A percentile compares a stretch with the other conserved stretches of the same genome.
Conservation (phyloP, 2,797 vertebrate genomes). For the Falco columbarius region DNA sequence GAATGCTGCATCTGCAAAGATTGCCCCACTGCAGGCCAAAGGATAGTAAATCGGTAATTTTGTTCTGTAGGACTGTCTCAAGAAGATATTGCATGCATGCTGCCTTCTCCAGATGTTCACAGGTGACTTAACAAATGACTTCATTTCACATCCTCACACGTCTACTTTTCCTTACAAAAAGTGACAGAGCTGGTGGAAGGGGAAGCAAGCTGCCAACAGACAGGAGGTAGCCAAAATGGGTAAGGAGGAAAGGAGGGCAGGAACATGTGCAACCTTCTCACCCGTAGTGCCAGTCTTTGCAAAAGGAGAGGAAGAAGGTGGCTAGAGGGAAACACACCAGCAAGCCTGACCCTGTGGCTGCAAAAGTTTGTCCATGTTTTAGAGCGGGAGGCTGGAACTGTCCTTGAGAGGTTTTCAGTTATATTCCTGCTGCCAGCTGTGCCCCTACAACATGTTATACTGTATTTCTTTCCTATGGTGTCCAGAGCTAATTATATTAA, state of each 20-base stretch:
- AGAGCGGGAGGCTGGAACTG: neutral
- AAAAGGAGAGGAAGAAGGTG: neutral
- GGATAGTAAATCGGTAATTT: neutral
- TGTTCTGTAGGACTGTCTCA: neutral
- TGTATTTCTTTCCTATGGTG: neutral
- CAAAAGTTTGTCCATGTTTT: neutral
- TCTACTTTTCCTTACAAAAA: neutral
- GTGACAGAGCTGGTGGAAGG: neutral
- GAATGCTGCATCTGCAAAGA: neutral
- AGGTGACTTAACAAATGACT: neutral
- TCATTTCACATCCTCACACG: neutral
- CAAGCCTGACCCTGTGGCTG: neutral
- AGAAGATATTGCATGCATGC: neutral
- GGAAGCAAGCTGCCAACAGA: neutral
- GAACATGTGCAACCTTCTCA: accelerated
- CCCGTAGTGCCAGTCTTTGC: neutral
- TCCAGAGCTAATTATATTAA: neutral
- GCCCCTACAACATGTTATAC: neutral
- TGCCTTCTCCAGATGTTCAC: neutral
- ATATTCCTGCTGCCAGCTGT: neutral
- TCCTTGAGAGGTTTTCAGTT: neutral
- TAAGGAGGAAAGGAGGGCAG: neutral
- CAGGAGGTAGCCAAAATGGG: neutral
- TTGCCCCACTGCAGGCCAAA: neutral
- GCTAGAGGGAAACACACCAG: neutral